Conservation (phyloP, 2,797 vertebrate species). For the Microcaecilia unicolor region DNA sequence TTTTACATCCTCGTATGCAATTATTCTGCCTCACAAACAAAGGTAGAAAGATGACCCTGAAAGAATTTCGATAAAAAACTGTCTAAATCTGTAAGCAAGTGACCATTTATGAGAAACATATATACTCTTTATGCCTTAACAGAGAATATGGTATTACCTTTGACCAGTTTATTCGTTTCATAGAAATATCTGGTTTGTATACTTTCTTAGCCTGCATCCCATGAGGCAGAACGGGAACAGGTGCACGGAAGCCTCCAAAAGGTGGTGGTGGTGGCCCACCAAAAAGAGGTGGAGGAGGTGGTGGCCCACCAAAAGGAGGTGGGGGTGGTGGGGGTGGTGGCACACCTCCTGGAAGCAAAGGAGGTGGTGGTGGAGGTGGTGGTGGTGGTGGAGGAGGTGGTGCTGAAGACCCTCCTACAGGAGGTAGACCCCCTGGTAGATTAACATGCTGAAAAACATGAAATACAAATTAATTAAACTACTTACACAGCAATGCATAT, state of each 20-base stretch:
- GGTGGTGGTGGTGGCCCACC: slow-evolving; percentile 33
- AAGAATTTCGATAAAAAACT: too few species aligned
- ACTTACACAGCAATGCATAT: too few species aligned
- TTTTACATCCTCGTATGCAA: too few species aligned
- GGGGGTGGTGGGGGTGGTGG: slow-evolving; percentile 66
- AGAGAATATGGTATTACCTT: slow-evolving; percentile 85
- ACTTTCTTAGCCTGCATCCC: slow-evolving; percentile 84
- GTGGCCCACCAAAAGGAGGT: slow-evolving; percentile 50
- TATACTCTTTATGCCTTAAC: too few species aligned
- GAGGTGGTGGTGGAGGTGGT: slow-evolving; percentile 61
- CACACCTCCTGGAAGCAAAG: slow-evolving; percentile 49
- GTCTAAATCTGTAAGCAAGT: too few species aligned
- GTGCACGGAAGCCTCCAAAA: slow-evolving; percentile 32
- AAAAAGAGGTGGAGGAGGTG: slow-evolving; percentile 48
- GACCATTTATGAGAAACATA: too few species aligned
- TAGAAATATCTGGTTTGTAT: slow-evolving; percentile 76
- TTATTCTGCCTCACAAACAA: too few species aligned
- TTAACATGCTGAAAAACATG: too few species aligned
- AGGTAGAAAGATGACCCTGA: too few species aligned
- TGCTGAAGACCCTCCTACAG: slow-evolving; percentile 41
- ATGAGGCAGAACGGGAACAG: slow-evolving; percentile 63
- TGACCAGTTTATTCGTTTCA: slow-evolving; percentile 95
- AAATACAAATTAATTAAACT: too few species aligned
- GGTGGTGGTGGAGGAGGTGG: slow-evolving; percentile 61
- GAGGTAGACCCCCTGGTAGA: slow-evolving; percentile 35